A percentile compares a stretch with the other conserved stretches of the same genome.
phyloP scores from a whole-genome alignment of 2,797 vertebrate genomes.

The Sebastes nivosus region DNA sequence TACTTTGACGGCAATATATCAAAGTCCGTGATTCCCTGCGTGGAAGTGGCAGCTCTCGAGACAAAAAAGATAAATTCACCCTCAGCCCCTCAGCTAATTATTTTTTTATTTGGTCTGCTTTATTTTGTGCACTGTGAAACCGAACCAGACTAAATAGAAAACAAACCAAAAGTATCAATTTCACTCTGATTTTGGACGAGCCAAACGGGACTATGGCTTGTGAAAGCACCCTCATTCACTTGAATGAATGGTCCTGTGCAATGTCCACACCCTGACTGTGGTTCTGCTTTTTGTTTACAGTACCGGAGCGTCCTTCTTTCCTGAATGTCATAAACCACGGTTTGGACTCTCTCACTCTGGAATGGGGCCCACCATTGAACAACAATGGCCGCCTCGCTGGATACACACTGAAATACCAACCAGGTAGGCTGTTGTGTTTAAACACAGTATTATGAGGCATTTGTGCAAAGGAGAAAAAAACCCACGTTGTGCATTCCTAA shows the following conservation, averaged over 20 bases:
- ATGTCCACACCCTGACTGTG: background rate
- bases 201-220: too few species aligned
- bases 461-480: background rate
- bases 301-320: conserved; percentile 89
- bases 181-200: too few species aligned
- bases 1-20: too few species aligned
- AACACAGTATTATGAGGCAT: background rate
- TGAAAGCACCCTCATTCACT: background rate
- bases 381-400: conserved; percentile 91
- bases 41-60: too few species aligned
- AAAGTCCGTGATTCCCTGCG: too few species aligned
- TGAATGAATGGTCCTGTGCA: background rate
- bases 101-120: too few species aligned
- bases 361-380: conserved; percentile 89
- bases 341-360: conserved; percentile 89
- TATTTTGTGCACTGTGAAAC: too few species aligned
- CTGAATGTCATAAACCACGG: conserved; percentile 84
- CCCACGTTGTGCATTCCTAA: background rate
- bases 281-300: conserved; percentile 71
- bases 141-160: too few species aligned
- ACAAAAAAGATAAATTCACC: too few species aligned
- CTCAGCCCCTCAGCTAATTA: too few species aligned
- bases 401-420: conserved; percentile 92
- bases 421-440: conserved; percentile 79
- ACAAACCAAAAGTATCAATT: too few species aligned